Evolutionary conservation across 2,113 vertebrate genomes (phyloP), one percentile per base, ranked within the genome.

Genomic region (Engystomops pustulosus): DNA sequence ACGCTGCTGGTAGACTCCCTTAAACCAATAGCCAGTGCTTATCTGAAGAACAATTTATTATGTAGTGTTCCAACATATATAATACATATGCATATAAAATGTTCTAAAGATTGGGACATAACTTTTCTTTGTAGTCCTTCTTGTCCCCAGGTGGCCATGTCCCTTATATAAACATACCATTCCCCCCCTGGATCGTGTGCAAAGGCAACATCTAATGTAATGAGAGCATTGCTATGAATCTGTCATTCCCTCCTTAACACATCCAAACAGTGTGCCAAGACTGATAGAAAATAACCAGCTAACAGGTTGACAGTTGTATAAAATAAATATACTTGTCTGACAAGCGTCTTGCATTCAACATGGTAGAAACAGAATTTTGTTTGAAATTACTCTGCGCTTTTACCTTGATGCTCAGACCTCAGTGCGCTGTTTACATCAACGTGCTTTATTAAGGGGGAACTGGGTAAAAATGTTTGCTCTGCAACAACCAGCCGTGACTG

Each of bases 321-420:
- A 60, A 78, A 77, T 77, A 58, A 80, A 80, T 65, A 70, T 62
- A 70, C 44, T 81, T 70, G 80, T 71, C 45, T 51, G 67, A 70
- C 80, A 71, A 34, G 79, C 47, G 34, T 55, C 67, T 70, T 41
- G 45, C 23, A 70, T 51, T 53, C 62, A 55, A 55, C 45, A 71
- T 51, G 34, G 45, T 49, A 55, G 62, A 70, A 67, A 81, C 79
- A 70, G 65, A 71, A 70, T 71, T 23, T 58, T 58, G 18, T 81
- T 81, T 55, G 32, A 81, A 55, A 71, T 72, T 45, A 80, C 32
- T 55, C 60, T 79, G 76, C 62, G 27, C 62, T 79, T 79, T 44
- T 62, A 58, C 55, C 55, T 79, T 79, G 76, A 79, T 60, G 76
- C 76, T 41, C 76, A 79, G 76, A 79, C 53, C 76, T 44, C 34